Evolutionary conservation across 2,888 invertebrate genomes (phyloP), one percentile per base, ranked within the genome.

Genomic region (Ectropis crepuscularia): DNA sequence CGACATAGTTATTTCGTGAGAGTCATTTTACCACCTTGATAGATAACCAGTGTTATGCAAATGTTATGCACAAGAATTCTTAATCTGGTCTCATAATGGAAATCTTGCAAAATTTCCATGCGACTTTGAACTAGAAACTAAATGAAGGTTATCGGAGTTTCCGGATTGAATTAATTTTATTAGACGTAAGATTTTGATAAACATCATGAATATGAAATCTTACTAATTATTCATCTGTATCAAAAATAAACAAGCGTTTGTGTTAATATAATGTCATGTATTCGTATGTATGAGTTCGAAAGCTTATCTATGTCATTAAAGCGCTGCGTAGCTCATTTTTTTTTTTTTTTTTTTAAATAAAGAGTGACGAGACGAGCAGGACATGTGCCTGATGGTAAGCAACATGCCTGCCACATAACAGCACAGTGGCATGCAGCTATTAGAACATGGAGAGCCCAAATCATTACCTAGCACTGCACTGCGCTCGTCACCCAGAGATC

Each of bases 171-270:
- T 53, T 9, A 47, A 55, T 16, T 39, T 16, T 53, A 53, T 60
- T n/a, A 6, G 9, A 48, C 12, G 36, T 7, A 53, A 59, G 10
- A 55, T n/a, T 54, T 55, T 55, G 43, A 51, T 61, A 57, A 41
- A 16, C 41, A 55, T 41, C 45, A 9, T 28, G 4, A 28, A 28
- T 38, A 47, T 57, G 43, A 43, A 43, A 63, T 63, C 38, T 28
- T 41, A 28, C 53, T 28, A 28, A 28, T 28, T 28, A 53, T 57
- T 48, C 28, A 41, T 42, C 5, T 48, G 57, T 9, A 63, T 45
- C 57, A 63, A 57, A 62, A 57, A 62, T 62, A 63, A 57, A 63
- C 53, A 63, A 57, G 47, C 9, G 36, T 8, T 61, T 48, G 37
- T n/a, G 48, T 12, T 16, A 39, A 41, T 42, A 5, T 50, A n/a